Conservation (phyloP, 37 sponge, comb jelly and placozoan species). For the Beroe forskalii region DNA sequence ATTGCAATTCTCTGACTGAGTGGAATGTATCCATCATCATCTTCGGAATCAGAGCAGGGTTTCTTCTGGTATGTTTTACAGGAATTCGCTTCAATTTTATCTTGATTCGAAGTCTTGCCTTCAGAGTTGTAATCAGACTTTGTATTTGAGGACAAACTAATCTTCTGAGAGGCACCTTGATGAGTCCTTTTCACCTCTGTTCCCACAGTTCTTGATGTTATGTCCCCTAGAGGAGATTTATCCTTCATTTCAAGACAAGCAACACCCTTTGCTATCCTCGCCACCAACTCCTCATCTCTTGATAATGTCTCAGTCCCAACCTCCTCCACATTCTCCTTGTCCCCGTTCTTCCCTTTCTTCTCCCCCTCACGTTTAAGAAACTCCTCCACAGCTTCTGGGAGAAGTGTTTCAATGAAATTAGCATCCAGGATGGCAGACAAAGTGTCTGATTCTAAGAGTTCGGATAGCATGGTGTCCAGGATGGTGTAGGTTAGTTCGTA, state of each 20-base stretch:
- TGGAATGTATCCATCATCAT: not conserved
- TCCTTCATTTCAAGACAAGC: not conserved
- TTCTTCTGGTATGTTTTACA: no score
- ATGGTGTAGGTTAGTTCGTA: slow-evolving; percentile 12
- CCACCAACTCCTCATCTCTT: not conserved
- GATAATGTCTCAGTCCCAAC: not conserved
- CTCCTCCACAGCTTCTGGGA: slow-evolving; percentile 1
- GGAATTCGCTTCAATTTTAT: no score
- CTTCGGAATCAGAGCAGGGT: not conserved
- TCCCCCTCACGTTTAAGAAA: not conserved
- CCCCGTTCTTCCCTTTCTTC: not conserved
- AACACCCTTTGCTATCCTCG: not conserved
- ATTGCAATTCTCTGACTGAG: slow-evolving; percentile 26
- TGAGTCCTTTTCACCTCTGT: no score
- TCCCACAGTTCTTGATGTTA: not conserved
- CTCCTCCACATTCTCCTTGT: not conserved
- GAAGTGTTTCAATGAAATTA: not conserved
- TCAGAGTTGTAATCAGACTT: no score
- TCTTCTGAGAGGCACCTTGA: no score
- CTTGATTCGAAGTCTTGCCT: no score
- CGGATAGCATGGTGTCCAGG: not conserved
- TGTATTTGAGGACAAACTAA: no score
- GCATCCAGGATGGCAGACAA: not conserved
- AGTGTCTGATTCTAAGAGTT: not conserved
- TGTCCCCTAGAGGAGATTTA: not conserved